A percentile compares a stretch with the other conserved stretches of the same genome.
Evolutionary conservation across 2,113 vertebrate genomes (phyloP).

Genomic region (Rhinoderma darwinii): DNA sequence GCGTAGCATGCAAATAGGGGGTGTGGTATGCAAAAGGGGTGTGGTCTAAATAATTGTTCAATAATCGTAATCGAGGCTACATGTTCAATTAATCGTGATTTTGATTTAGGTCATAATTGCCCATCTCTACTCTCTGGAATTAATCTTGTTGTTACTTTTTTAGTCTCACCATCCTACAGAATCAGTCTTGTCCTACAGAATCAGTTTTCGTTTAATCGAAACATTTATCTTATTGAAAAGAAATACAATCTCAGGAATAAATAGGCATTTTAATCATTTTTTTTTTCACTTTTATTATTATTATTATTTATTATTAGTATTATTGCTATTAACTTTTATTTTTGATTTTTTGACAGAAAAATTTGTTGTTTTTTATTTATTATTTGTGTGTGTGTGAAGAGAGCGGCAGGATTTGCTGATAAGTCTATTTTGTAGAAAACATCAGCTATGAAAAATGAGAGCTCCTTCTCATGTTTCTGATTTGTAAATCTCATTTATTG

Average conservation of each 20-base stretch:
- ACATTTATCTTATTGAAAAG: neutral
- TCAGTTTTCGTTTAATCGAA: neutral
- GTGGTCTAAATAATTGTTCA: no score
- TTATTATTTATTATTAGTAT: neutral
- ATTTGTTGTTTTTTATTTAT: conserved; percentile 3
- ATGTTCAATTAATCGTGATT: no score
- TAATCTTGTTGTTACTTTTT: neutral
- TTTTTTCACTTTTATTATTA: neutral
- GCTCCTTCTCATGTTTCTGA: conserved; percentile 63
- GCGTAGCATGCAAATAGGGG: no score
- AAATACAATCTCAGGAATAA: neutral
- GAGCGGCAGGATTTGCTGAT: conserved; percentile 55
- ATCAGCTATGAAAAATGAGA: conserved; percentile 53
- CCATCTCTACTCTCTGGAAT: neutral
- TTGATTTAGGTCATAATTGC: no score
- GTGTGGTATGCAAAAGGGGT: no score
- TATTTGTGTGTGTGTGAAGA: conserved; percentile 41
- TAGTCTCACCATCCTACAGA: neutral
- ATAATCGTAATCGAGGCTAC: no score
- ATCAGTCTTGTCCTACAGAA: neutral
- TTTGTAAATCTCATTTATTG: conserved; percentile 62
- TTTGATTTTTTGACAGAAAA: neutral
- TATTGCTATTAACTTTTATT: neutral
- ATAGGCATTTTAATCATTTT: neutral
- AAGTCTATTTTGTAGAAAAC: conserved; percentile 51